Base-by-base conservation (phyloP, 1,140 invertebrate species). In the Thaumatotibia leucotreta region DNA sequence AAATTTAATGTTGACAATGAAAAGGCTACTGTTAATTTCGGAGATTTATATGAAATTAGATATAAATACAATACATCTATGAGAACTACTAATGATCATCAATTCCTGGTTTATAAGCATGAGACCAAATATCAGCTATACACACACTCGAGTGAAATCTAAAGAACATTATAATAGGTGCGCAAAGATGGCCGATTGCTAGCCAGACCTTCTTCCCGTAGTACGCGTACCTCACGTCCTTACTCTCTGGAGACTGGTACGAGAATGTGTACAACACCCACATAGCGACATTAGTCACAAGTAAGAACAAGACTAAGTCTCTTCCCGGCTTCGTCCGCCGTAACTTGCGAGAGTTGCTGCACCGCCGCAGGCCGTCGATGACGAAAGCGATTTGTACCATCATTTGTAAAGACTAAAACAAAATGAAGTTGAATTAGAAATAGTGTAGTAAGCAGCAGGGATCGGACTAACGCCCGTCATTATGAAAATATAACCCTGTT, bases 191-290 rank as follows among this genome's bases (percentile, higher is more conserved):
- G 22, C 93, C 93, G 24, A 96, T 91, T 49, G 96, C 92, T 20
- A 94, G 94, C 95, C 95, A 96, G 8, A 94, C 79, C 20, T 89
- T 84, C 61, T 88, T 92, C 63, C 94, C 94, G 76, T 94, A 96
- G 79, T 94, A 95, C 9, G 92, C 85, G 73, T 92, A 91, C 73
- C 92, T 80, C 27, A 92, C 86, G 69, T 93, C 91, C 49, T 91
- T 85, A 39, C 89, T 86, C 64, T 92, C 92, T 11, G 92, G 86
- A 22, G 92, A 92, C 85, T 95, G 95, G 49, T 95, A 92, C 76
- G 95, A 94, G 82, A 96, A 95, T 35, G 95, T 96, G 75, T 94
- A 93, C 24, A 94, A 93, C 8, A 95, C 92, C 95, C 95, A 96
- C 75, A 95, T 91, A 3, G 95, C 93, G 14, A 96, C 90, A 78